Evolutionary conservation across 2,113 vertebrate species (phyloP).

Genomic region (Dicerorhinus sumatrensis): DNA sequence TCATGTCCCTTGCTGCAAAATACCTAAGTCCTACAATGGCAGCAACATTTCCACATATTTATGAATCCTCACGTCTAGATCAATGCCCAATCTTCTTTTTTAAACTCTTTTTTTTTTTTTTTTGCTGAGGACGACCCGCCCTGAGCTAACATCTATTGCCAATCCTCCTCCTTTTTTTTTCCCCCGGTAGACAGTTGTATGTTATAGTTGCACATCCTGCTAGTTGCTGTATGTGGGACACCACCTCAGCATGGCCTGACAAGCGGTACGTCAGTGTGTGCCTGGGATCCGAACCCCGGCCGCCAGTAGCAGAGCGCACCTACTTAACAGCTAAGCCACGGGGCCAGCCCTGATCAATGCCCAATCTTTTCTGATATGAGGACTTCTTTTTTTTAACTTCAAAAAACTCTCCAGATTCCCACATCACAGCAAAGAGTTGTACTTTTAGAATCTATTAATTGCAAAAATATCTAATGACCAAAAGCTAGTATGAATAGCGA

Average conservation of each 20-base stretch:
- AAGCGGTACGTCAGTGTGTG: too few species aligned
- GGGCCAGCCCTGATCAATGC: neutral
- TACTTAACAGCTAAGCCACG: too few species aligned
- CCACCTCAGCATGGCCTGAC: too few species aligned
- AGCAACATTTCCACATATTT: neutral
- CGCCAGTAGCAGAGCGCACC: too few species aligned
- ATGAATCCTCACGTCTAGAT: neutral
- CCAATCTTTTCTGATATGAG: neutral
- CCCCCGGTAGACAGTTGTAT: too few species aligned
- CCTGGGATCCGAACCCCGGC: too few species aligned
- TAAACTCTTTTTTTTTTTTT: neutral
- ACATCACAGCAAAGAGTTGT: neutral
- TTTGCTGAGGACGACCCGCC: too few species aligned
- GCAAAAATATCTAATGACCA: neutral
- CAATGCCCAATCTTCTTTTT: neutral
- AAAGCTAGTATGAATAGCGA: neutral
- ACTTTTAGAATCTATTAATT: slow-evolving; percentile 33
- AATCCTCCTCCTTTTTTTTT: too few species aligned
- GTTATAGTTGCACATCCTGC: too few species aligned
- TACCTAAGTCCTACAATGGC: neutral
- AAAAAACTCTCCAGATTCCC: neutral
- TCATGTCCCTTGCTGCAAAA: slow-evolving; percentile 41
- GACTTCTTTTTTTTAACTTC: neutral
- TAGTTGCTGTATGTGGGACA: too few species aligned
- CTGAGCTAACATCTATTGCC: too few species aligned